A percentile compares a stretch with the other conserved stretches of the same genome.
Conservation (phyloP, 2,797 vertebrate genomes). For the Epinephelus malabaricus region DNA sequence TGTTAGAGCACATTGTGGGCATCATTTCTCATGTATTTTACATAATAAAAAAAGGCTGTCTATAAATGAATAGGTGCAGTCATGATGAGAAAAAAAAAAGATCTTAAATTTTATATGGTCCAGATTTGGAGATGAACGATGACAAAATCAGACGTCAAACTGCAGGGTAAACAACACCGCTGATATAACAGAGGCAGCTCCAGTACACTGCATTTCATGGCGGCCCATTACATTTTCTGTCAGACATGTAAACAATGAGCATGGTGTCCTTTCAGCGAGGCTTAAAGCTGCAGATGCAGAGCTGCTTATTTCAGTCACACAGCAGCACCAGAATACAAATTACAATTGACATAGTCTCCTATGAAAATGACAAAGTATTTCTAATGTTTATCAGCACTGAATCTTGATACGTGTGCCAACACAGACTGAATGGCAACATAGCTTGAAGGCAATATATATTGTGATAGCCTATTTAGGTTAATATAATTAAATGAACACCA, state of each 20-base stretch:
- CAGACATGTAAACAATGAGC: slow-evolving; percentile 62
- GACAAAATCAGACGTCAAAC: neutral
- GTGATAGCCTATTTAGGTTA: slow-evolving; percentile 30
- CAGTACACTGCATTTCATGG: slow-evolving; percentile 21
- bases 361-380: slow-evolving; percentile 1
- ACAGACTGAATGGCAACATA: slow-evolving; percentile 30
- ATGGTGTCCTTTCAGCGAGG: neutral
- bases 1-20: neutral
- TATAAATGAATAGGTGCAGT: neutral
- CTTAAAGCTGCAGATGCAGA: slow-evolving; percentile 14
- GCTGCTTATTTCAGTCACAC: slow-evolving; percentile 16
- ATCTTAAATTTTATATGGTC: neutral
- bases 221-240: slow-evolving; percentile 13
- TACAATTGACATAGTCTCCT: neutral
- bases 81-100: neutral
- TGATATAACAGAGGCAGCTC: slow-evolving; percentile 18
- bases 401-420: slow-evolving; percentile 29
- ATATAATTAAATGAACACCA: slow-evolving; percentile 26
- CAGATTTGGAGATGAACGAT: neutral
- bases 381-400: neutral
- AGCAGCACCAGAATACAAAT: slow-evolving; percentile 22
- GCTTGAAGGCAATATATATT: slow-evolving; percentile 16
- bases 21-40: neutral
- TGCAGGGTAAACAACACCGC: neutral
- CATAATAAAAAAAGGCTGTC: neutral